phyloP scores from a whole-genome alignment of 92 coral and sea anemone genomes.

The Ricordea florida region DNA sequence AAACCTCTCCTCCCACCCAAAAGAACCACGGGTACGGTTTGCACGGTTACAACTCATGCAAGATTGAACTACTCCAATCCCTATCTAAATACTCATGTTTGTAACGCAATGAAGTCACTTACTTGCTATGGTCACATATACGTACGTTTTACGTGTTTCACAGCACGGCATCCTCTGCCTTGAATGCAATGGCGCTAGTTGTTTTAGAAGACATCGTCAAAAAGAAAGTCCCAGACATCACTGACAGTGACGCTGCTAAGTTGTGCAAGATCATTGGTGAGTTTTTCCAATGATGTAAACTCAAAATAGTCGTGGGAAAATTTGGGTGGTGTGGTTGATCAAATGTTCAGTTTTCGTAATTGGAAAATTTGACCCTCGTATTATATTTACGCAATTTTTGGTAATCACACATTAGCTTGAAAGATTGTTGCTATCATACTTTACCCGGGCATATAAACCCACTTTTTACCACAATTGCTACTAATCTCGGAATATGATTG shows the following conservation, averaged over 20 bases:
- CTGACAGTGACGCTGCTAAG: conserved; percentile 87
- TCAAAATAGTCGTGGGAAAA: not conserved
- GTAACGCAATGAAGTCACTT: not conserved
- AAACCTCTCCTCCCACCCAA: too few relatives aligned
- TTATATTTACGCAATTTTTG: too few relatives aligned
- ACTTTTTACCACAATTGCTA: too few relatives aligned
- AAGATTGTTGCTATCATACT: too few relatives aligned
- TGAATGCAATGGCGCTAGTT: conserved; percentile 91
- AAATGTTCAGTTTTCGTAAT: not conserved
- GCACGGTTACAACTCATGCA: not conserved
- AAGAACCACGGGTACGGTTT: too few relatives aligned
- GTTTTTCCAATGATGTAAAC: not conserved
- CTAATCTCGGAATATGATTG: too few relatives aligned
- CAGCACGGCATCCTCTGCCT: conserved; percentile 95
- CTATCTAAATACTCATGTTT: not conserved
- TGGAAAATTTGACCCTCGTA: too few relatives aligned
- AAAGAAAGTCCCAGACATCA: conserved; percentile 72
- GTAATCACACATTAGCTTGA: too few relatives aligned
- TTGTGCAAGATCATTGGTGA: conserved; percentile 87
- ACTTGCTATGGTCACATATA: not conserved
- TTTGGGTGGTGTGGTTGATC: too few relatives aligned
- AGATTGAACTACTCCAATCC: not conserved
- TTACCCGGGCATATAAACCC: too few relatives aligned
- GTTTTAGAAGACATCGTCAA: conserved; percentile 83
- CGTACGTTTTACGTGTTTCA: not conserved